These are phyloP conservation scores for Trididemnum nubilum DNA, from an alignment of 23 tunicate genomes.

Conservation along the genomic window DNA sequence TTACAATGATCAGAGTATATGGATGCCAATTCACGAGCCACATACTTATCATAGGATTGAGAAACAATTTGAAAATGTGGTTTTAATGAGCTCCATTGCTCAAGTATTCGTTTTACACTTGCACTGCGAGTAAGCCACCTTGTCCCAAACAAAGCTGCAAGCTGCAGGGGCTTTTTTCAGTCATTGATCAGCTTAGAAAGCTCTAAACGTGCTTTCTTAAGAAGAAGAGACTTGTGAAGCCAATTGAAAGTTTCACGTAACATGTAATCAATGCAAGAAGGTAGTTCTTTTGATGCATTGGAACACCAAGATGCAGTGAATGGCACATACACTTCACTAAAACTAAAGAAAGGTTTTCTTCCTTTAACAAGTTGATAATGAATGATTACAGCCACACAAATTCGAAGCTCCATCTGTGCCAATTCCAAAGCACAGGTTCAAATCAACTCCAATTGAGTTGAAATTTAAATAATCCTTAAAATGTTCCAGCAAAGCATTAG, in stretches of 20 bases:
- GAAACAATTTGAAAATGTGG: neutral
- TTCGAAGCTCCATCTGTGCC: constrained; percentile 33
- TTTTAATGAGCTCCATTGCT: constrained; percentile 5
- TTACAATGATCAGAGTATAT: constrained; percentile 1
- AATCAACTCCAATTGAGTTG: neutral
- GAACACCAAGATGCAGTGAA: constrained; percentile 14
- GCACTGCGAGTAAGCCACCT: constrained; percentile 15
- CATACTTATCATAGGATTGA: constrained; percentile 6
- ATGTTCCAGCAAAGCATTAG: constrained; percentile 20
- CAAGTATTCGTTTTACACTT: neutral
- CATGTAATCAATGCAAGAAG: constrained; percentile 9
- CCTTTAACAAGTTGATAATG: constrained; percentile 16
- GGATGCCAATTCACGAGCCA: neutral
- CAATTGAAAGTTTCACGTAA: neutral
- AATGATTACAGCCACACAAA: constrained; percentile 29
- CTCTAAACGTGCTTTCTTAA: neutral
- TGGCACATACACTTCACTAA: constrained; percentile 19
- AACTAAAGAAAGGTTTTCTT: neutral
- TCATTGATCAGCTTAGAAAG: constrained; percentile 7
- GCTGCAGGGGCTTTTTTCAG: neutral
- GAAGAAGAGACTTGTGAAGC: constrained; percentile 20
- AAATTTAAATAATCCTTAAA: neutral
- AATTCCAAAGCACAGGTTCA: constrained; percentile 4
- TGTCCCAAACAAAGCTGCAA: neutral
- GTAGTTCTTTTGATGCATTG: constrained; percentile 17